Conservation (phyloP, 2,113 vertebrate genomes). For the Scytalopus superciliaris region DNA sequence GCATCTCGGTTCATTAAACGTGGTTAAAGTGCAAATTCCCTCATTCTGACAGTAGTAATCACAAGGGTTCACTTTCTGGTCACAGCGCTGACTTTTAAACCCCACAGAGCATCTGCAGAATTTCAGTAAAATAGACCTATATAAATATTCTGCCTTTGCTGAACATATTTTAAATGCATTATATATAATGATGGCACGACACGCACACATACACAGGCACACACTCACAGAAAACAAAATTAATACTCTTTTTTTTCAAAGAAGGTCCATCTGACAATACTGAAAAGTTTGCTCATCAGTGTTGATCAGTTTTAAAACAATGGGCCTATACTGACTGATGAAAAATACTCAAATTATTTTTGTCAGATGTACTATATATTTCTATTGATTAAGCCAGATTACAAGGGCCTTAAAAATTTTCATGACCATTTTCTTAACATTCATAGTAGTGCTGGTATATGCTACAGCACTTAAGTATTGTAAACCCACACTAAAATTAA, state of each 20-base stretch:
- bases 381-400: not conserved
- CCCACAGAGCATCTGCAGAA: slow-evolving; percentile 99
- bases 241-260: not conserved
- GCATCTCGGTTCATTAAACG: slow-evolving; percentile 99
- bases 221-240: not conserved
- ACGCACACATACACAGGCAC: not conserved
- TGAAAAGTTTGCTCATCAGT: not conserved
- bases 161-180: slow-evolving; percentile 65
- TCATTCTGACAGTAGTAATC: slow-evolving; percentile 99
- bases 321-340: not conserved
- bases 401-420: not conserved
- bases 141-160: slow-evolving; percentile 76
- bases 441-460: not conserved
- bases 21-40: slow-evolving; percentile 99
- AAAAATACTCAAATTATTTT: not conserved
- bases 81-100: slow-evolving; percentile 99
- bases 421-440: not conserved
- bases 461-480: not conserved
- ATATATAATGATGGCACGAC: slow-evolving; percentile 50
- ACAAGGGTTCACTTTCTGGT: slow-evolving; percentile 99
- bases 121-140: slow-evolving; percentile 89
- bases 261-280: not conserved
- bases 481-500: not conserved
- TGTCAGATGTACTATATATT: not conserved
- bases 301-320: not conserved